Base-by-base conservation (phyloP, 2,888 invertebrate genomes). In the Drepana falcataria region DNA sequence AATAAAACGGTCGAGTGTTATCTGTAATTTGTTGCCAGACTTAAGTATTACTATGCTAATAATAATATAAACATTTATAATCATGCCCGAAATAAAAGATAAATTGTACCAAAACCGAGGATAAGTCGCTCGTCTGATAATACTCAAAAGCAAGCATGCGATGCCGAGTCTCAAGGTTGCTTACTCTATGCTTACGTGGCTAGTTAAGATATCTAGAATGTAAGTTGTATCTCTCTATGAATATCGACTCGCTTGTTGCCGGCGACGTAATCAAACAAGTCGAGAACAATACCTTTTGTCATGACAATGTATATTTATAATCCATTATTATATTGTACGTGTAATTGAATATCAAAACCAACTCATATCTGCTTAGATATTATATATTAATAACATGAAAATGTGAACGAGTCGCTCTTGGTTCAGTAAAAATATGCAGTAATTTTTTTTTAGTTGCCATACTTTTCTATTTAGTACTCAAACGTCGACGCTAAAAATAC, bases 321-420 rank as follows among this genome's bases (percentile, higher is more conserved):
- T 78, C 75, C 76, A 80, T 72, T 69, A 76, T 66, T 79, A 63
- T 21, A 71, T 72, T 76, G 68, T 77, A 77, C 71, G 63, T 74
- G 69, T 75, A 72, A 68, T 60, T 72, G 68, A 78, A 85, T 85
- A 84, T 84, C 79, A 75, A 72, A 74, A 68, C 64, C 73, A 78
- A 79, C 82, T 86, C 87, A 87, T 87, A 88, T 87, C 87, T 81
- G 87, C 86, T 87, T 87, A 84, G 82, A 75, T 83, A 79, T 79
- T 80, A 73, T 74, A 41, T 66, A 64, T 64, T 57, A 40, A 49
- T 40, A 9, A 44, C 44, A 44, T 44, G 3, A 2, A 51, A 51
- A 51, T 51, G 51, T 40, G 33, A 51, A 51, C 40, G 40, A 40
- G 34, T 51, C 40, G 9, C 21, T 37, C 34, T 51, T 40, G 2